Percentiles rank a stretch among this genome's conserved stretches.
phyloP scores from a whole-genome alignment of 2,113 vertebrate species.

The Ciconia stormi region DNA sequence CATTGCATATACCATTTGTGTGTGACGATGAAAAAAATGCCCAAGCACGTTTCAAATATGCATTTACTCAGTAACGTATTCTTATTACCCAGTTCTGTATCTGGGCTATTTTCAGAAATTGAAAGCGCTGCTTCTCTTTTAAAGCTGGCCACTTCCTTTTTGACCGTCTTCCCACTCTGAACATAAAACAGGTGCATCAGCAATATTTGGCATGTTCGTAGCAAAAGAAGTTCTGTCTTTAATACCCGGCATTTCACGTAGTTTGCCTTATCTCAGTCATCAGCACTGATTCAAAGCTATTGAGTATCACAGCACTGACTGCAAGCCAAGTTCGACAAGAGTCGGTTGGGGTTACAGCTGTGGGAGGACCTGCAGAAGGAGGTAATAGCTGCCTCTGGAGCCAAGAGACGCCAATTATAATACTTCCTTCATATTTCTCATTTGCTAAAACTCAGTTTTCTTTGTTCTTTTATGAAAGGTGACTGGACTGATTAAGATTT shows the following conservation, averaged over 20 bases:
- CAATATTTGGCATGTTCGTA: slow-evolving; percentile 49
- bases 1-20: not conserved
- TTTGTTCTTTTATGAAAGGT: slow-evolving; percentile 70
- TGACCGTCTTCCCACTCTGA: slow-evolving; percentile 68
- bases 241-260: slow-evolving; percentile 48
- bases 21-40: not conserved
- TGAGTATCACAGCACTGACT: slow-evolving; percentile 56
- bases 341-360: slow-evolving; percentile 60
- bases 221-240: slow-evolving; percentile 50
- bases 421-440: slow-evolving; percentile 64
- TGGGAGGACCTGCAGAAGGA: slow-evolving; percentile 66
- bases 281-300: slow-evolving; percentile 65
- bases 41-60: not conserved
- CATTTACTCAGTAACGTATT: slow-evolving; percentile 59
- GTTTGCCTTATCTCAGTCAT: slow-evolving; percentile 69
- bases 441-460: slow-evolving; percentile 66
- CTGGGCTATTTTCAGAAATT: slow-evolving; percentile 72
- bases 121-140: slow-evolving; percentile 68
- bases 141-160: slow-evolving; percentile 73
- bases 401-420: slow-evolving; percentile 60
- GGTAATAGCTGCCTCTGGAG: slow-evolving; percentile 64
- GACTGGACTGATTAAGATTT: slow-evolving; percentile 55
- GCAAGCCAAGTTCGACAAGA: slow-evolving; percentile 58
- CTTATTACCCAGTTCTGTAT: slow-evolving; percentile 66
- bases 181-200: slow-evolving; percentile 77